A percentile compares a stretch with the other conserved stretches of the same genome.
phyloP scores from a whole-genome alignment of 1,140 invertebrate genomes.

The Drosophila santomea region DNA sequence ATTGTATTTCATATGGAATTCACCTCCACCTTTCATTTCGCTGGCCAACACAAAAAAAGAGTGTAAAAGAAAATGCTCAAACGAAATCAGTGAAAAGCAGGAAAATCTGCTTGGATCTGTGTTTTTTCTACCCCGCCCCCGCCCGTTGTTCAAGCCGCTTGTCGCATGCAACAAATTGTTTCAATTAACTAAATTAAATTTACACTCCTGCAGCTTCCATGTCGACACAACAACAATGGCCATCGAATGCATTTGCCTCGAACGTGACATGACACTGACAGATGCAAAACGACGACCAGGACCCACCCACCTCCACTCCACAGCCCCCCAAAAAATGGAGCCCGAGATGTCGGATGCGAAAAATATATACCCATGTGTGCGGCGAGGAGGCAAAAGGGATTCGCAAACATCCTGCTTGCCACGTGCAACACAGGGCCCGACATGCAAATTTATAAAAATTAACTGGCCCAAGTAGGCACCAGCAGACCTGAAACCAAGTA shows the following conservation, averaged over 20 bases:
- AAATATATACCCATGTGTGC: not conserved
- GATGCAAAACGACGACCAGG: slow-evolving; percentile 66
- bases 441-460: slow-evolving; percentile 80
- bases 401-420: slow-evolving; percentile 70
- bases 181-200: slow-evolving; percentile 85
- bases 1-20: slow-evolving; percentile 52
- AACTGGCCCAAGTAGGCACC: slow-evolving; percentile 68
- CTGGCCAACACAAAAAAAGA: slow-evolving; percentile 25
- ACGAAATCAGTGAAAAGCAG: slow-evolving; percentile 75
- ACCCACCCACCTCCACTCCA: slow-evolving; percentile 7
- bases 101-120: slow-evolving; percentile 21
- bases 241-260: slow-evolving; percentile 76
- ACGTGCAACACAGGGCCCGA: slow-evolving; percentile 41
- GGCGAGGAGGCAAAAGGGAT: slow-evolving; percentile 54
- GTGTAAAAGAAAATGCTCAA: slow-evolving; percentile 75
- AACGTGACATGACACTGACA: slow-evolving; percentile 82
- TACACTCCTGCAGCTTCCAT: slow-evolving; percentile 79
- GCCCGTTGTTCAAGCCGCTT: slow-evolving; percentile 49
- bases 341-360: slow-evolving; percentile 36
- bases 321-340: slow-evolving; percentile 46
- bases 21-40: slow-evolving; percentile 8
- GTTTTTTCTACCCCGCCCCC: slow-evolving; percentile 9
- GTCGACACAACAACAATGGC: slow-evolving; percentile 44
- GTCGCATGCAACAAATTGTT: slow-evolving; percentile 84
- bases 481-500: slow-evolving; percentile 17